These are phyloP conservation scores for Euphonia xanthogaster DNA, from an alignment of 2,797 vertebrate species.

Conservation along the genomic window DNA sequence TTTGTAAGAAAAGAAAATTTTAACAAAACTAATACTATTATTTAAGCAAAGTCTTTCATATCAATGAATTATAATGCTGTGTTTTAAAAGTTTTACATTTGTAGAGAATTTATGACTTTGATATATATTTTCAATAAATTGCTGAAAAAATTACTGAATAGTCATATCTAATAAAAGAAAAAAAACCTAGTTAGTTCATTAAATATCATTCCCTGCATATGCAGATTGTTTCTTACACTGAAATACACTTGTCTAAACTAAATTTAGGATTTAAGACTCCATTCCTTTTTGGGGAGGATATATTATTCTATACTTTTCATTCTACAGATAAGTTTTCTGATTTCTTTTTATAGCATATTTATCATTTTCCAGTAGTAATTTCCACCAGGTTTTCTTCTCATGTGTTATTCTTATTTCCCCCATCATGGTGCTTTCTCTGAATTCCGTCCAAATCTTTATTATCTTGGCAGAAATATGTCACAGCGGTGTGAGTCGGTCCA, in stretches of 20 bases:
- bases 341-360: background rate
- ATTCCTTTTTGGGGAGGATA: background rate
- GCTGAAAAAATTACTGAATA: background rate
- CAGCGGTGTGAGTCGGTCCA: fast-evolving
- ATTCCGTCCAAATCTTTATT: background rate
- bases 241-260: background rate
- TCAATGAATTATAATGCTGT: background rate
- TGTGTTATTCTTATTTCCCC: background rate
- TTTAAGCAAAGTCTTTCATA: background rate
- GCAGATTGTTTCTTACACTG: background rate
- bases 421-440: background rate
- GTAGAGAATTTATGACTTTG: background rate
- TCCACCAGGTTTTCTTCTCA: background rate
- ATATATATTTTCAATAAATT: background rate
- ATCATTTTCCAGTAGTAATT: background rate
- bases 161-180: background rate
- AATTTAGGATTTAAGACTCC: background rate
- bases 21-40: background rate
- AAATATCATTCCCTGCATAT: background rate
- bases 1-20: conserved; percentile 25
- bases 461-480: background rate
- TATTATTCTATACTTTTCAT: background rate
- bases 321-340: background rate
- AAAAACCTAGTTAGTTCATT: background rate
- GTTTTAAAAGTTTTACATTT: background rate